Evolutionary conservation across 2,113 vertebrate genomes (phyloP).

Genomic region (Limnothrissa miodon): DNA sequence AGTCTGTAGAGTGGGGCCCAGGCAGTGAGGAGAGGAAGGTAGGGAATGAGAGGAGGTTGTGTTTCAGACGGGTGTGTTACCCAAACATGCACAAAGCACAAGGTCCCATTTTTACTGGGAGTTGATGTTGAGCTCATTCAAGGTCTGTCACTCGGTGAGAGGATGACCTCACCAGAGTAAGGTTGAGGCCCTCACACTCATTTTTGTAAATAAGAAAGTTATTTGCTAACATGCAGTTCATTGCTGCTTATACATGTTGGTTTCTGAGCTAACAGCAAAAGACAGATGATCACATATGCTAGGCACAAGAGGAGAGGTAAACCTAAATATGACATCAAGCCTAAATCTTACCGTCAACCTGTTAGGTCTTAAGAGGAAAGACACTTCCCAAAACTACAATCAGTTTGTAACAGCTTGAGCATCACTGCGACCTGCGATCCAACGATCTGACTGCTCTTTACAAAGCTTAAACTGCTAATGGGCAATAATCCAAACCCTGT

Average conservation of each 20-base stretch:
- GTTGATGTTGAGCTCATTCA: not conserved
- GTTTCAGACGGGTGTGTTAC: too few relatives aligned
- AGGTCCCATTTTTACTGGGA: not conserved
- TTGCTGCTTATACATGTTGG: not conserved
- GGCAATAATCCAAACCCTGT: not conserved
- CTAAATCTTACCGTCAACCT: not conserved
- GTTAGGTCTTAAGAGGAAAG: not conserved
- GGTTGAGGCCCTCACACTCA: not conserved
- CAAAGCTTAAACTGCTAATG: not conserved
- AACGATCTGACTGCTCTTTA: not conserved
- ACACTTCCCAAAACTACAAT: not conserved
- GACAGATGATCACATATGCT: not conserved
- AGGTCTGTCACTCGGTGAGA: not conserved
- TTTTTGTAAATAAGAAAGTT: not conserved
- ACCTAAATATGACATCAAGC: not conserved
- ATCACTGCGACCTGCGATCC: not conserved
- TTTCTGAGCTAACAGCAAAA: not conserved
- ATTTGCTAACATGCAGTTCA: not conserved
- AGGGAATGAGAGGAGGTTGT: not conserved
- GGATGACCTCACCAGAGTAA: not conserved
- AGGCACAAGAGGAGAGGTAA: not conserved
- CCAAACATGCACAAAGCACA: not conserved
- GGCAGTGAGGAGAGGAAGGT: not conserved
- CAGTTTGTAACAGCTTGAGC: not conserved
- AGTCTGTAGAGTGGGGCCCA: not conserved